A percentile compares a stretch with the other conserved stretches of the same genome.
Conservation (phyloP, 2,113 vertebrate genomes). For the Python bivittatus region DNA sequence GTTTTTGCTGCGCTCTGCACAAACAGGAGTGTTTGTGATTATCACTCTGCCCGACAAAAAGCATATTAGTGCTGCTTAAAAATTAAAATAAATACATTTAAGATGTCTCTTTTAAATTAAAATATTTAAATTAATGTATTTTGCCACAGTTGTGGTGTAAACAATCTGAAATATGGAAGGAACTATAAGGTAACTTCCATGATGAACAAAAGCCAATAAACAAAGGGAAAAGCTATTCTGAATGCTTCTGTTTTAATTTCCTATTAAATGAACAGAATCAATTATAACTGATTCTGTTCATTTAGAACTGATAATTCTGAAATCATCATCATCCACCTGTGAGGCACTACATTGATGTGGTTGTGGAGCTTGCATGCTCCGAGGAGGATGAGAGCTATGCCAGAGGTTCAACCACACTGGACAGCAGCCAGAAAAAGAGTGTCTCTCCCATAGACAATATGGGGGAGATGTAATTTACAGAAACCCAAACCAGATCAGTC, state of each 20-base stretch:
- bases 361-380: no score
- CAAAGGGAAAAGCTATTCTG: not conserved
- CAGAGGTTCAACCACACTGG: no score
- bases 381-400: no score
- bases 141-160: not conserved
- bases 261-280: not conserved
- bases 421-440: no score
- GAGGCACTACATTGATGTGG: no score
- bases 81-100: not conserved
- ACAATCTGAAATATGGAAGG: not conserved
- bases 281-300: no score
- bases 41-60: not conserved
- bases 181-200: not conserved
- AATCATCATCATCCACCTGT: not conserved
- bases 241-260: not conserved
- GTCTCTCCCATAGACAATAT: no score
- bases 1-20: no score
- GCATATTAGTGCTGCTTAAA: not conserved
- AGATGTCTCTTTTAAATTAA: not conserved
- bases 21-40: no score
- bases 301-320: no score
- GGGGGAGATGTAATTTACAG: no score
- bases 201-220: not conserved
- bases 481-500: no score
- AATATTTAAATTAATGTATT: not conserved